Base-by-base conservation (phyloP, 2,113 vertebrate species). In the Sula dactylatra region DNA sequence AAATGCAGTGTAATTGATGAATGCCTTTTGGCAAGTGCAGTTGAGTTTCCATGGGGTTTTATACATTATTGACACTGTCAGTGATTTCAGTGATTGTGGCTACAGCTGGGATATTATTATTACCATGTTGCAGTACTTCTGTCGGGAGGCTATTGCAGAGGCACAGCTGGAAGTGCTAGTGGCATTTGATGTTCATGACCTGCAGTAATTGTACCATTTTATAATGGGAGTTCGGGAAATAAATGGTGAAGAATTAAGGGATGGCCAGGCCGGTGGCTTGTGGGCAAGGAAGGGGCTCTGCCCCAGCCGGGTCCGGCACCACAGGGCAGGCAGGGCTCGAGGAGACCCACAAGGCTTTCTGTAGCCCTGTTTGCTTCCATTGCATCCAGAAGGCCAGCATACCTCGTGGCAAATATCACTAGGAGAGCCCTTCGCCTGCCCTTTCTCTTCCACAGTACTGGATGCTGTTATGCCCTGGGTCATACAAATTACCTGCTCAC, bases 41-140 rank as follows among this genome's bases (percentile, higher is more conserved):
- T 93, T 74, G 94, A 65, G 91, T 96, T 98, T 96, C 90, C 66
- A 20, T 95, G 98, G 97, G 97, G 96, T 94, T 98, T 98, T 96
- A 87, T 94, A 90, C 86, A 71, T 97, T 98, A 91, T 55, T 96
- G 97, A 97, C 96, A 81, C 97, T 73, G 96, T 97, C 96, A 92
- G 96, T 96, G 97, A 92, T 97, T 98, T 98, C 97, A 49, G 94
- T 94, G 97, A 97, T 96, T 98, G 97, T 97, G 96, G 95, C 96
- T 97, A 83, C 97, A 98, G 96, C 98, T 98, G 98, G 97, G 96
- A 94, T 95, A 58, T 97, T 98, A 88, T 98, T 97, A 97, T 98
- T 95, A 89, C 96, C 36, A 91, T 96, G 97, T 96, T 97, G 96
- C 93, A 88, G 82, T 82, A 83, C 96, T 97, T 97, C 95, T 97